Base-by-base conservation (phyloP, 2,888 invertebrate genomes). In the Melanargia galathea region DNA sequence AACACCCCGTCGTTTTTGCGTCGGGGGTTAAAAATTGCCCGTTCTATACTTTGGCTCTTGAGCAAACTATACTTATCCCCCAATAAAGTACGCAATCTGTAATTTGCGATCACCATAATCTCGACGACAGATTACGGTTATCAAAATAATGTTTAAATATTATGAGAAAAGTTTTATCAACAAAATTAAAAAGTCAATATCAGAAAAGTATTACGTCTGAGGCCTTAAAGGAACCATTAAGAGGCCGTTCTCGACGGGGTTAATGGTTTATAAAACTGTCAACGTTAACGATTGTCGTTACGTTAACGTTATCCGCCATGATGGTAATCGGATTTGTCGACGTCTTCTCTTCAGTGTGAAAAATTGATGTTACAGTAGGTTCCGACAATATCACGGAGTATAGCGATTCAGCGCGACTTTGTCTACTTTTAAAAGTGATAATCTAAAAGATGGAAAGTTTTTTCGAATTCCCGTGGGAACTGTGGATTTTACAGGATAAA, bases 231-330 rank as follows among this genome's bases (percentile, higher is more conserved):
- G 10, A 33, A 45, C 24, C 57, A 57, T 57, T 57, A 46, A n/a
- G 45, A 11, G 30, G 43, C 18, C 57, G 45, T 43, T 57, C n/a
- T 4, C 8, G 26, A n/a, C n/a, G n/a, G 46, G 57, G 57, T 16
- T 57, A 46, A 57, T 46, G 57, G 26, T 57, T 46, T 57, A 57
- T 57, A 46, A 57, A 57, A 30, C 57, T 57, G 57, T 57, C 57
- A 33, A n/a, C 45, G 45, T 13, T 57, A 57, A 46, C 57, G 45
- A 45, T 57, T 57, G 20, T 30, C 45, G 57, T 46, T 6, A 46
- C 26, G 10, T 57, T 45, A 20, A 46, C 26, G 10, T 57, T 45
- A 20, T 20, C 13, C 13, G 52, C 33, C 13, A 18, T 11, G 45
- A 57, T 45, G 26, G 45, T 46, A 57, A 57, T 57, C 57, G 46